phyloP scores from a whole-genome alignment of 2,888 invertebrate genomes.

The Volucella bombylans region DNA sequence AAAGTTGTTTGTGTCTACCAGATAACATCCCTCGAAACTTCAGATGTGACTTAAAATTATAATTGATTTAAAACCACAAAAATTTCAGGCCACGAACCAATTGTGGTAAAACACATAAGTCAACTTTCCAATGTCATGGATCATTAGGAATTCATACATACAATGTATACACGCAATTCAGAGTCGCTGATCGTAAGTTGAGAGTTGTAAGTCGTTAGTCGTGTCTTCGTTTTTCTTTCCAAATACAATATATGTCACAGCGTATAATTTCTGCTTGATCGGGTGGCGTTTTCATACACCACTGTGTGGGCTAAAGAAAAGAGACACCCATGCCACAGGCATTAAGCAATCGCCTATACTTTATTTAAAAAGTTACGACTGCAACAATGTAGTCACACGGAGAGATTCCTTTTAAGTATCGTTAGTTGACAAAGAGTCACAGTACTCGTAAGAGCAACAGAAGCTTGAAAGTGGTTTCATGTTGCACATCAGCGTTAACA shows the following conservation, averaged over 20 bases:
- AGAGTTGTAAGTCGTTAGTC: neutral
- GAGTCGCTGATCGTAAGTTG: too few relatives aligned
- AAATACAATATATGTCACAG: neutral
- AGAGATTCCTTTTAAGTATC: neutral
- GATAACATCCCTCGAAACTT: too few relatives aligned
- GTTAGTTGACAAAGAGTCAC: neutral
- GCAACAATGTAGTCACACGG: conserved; percentile 17
- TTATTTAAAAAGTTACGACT: neutral
- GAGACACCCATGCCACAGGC: neutral
- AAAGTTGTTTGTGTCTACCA: too few relatives aligned
- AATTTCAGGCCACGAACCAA: conserved; percentile 2
- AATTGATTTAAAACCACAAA: neutral
- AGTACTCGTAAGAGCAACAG: neutral
- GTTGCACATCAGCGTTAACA: conserved; percentile 22
- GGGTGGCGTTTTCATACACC: neutral
- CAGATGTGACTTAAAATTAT: conserved; percentile 2
- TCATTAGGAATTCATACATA: conserved; percentile 23
- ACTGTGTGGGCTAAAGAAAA: conserved; percentile 4
- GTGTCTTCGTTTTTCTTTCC: neutral
- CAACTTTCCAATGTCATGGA: conserved; percentile 48
- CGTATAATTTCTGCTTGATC: neutral
- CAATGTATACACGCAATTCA: neutral
- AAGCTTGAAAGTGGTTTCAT: conserved; percentile 33
- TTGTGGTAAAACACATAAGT: neutral
- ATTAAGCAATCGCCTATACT: neutral